Evolutionary conservation across 2,888 invertebrate genomes (phyloP), one percentile per base, ranked within the genome.

Genomic region (Venustoraphidia nigricollis): DNA sequence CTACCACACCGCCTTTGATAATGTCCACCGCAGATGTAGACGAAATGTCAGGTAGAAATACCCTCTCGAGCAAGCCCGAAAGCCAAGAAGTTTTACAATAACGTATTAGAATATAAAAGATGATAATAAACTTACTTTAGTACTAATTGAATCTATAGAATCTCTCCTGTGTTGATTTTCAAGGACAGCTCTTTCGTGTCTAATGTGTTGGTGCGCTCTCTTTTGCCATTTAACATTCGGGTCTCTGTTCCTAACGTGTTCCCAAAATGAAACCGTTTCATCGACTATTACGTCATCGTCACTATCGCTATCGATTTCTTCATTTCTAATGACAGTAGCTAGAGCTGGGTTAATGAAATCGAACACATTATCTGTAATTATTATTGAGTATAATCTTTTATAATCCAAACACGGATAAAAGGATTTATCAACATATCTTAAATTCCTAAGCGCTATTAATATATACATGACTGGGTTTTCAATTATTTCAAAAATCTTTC

Each of bases 391-490:
- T 3, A 85, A 61, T 54, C 70, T 70, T 42, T 71, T 70, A 46
- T 72, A 74, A 57, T 85, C 72, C 10, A 82, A 66, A 41, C 65
- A 62, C 0, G 84, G 82, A 61, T 81, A 85, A 58, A 80, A 83
- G 41, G 75, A 70, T 11, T 68, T 66, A 34, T 70, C 70, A 1
- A 66, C 68, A 56, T 81, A 78, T 53, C 76, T 72, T 8, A 89
- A 64, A 63, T 83, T 83, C 52, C 81, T 71, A 53, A 88, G 60
- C 0, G 85, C 81, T 52, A 75, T 68, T 36, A 88, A 69, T 3
- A 84, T 62, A 61, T 83, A 79, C 71, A 81, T 75, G 0, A 84
- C 71, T 0, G 87, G 84, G 53, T 82, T 76, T 58, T 86, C 82
- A 2, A 77, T 65, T 37, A 88, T 79, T 51, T 79, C 72, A 9